Evolutionary conservation across 2,797 vertebrate genomes (phyloP), one percentile per base, ranked within the genome.

Genomic region (Miichthys miiuy): DNA sequence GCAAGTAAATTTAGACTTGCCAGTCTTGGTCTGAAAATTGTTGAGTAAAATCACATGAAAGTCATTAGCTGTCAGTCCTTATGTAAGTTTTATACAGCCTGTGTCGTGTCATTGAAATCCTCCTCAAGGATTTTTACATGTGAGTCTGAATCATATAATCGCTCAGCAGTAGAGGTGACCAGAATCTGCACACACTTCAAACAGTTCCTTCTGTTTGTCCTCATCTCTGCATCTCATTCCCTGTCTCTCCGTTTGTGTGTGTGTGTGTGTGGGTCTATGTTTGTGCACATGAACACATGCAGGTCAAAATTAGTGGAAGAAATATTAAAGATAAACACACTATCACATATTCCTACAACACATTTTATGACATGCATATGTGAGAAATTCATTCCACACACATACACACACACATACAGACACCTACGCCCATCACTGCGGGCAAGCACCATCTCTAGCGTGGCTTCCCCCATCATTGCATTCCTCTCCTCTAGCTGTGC

Each of bases 381-480:
- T 38, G n/a, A 18, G 6, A 52, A 61, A 54, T 30, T 34, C 6
- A 50, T 73, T 68, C 34, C 65, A 50, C 61, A n/a, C 50, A 50
- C 30, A 12, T 44, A 52, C 20, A 23, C 58, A 70, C 48, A 72
- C 51, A 58, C 60, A 52, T 21, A 27, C 52, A 72, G 10, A 77
- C 67, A 80, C 82, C 76, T 74, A 89, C 79, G 47, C 83, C 86
- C 85, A 83, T 89, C 80, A 89, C 81, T 92, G 87, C 85, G 3
- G 88, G 79, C 79, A 81, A 73, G 63, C 82, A 70, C 71, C 81
- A 81, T 80, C 86, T 64, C 63, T 10, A 58, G 77, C 86, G 50
- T 82, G 89, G 83, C 84, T 90, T 90, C 72, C 89, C 81, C 85
- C 83, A 80, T 87, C 75, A 73, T 62, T 78, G 65, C 50, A 27